Evolutionary conservation across 2,888 invertebrate genomes (phyloP).

Genomic region (Aspidiotus destructor): DNA sequence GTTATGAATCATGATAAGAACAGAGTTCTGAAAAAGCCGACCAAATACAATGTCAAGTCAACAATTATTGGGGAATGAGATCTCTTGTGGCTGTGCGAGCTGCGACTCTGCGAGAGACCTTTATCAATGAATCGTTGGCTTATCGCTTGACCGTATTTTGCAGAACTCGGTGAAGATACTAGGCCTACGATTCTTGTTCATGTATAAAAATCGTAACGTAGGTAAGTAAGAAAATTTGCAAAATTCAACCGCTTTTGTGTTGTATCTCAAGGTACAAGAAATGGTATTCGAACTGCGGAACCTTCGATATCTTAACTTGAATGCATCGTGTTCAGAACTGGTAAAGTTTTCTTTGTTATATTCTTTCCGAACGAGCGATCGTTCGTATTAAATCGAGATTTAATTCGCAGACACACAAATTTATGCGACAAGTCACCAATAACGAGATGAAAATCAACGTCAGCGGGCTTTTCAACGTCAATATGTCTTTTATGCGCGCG

Average conservation of each 20-base stretch:
- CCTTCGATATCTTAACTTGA: constrained; percentile 11
- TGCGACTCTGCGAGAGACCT: too few species aligned
- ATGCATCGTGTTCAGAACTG: background rate
- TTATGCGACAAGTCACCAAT: constrained; percentile 28
- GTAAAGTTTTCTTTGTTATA: background rate
- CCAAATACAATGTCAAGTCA: too few species aligned
- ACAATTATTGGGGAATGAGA: too few species aligned
- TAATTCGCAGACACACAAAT: constrained; percentile 26
- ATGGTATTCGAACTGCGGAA: background rate
- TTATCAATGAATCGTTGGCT: too few species aligned
- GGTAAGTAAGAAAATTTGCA: background rate
- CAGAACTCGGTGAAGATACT: too few species aligned
- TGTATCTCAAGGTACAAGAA: constrained; percentile 2
- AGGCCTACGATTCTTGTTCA: too few species aligned
- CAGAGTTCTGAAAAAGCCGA: too few species aligned
- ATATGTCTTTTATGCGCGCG: constrained; percentile 33
- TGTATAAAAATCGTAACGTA: background rate
- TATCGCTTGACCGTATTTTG: too few species aligned
- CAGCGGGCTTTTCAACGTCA: constrained; percentile 32
- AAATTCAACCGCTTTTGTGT: background rate
- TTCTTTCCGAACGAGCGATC: background rate
- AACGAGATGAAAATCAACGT: constrained; percentile 33
- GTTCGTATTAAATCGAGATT: background rate
- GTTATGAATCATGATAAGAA: too few species aligned
- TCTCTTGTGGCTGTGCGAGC: too few species aligned